A percentile compares a stretch with the other conserved stretches of the same genome.
Evolutionary conservation across 1,140 invertebrate species (phyloP).

Genomic region (Coptotermes formosanus): DNA sequence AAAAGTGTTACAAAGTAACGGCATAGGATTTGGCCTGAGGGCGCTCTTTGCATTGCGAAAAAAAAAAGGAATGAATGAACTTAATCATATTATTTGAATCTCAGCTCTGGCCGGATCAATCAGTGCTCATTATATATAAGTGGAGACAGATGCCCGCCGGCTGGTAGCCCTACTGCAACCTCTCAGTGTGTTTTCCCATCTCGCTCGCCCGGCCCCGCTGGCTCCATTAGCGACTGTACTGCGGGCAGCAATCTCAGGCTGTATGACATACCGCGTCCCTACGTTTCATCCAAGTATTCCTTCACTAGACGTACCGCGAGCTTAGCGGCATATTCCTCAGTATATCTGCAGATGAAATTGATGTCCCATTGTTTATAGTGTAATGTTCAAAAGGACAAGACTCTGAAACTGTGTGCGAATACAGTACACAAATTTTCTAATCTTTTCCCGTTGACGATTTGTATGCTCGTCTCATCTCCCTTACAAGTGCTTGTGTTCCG

Average conservation of each 20-base stretch:
- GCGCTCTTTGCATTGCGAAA: not conserved
- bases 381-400: no score
- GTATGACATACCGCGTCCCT: no score
- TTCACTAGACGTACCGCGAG: no score
- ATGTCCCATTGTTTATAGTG: no score
- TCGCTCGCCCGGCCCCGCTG: not conserved
- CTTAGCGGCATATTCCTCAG: no score
- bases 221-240: not conserved
- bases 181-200: not conserved
- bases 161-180: not conserved
- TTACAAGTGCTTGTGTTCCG: no score
- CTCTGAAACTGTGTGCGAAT: no score
- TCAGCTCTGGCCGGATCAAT: not conserved
- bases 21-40: not conserved
- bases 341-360: no score
- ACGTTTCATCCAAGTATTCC: no score
- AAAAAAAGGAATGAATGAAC: not conserved
- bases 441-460: no score
- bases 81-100: not conserved
- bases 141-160: not conserved
- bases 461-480: no score
- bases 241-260: not conserved
- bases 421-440: no score
- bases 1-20: not conserved
- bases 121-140: conserved; percentile 10